Percentiles rank a stretch among this genome's conserved stretches.
Evolutionary conservation across 1,140 invertebrate genomes (phyloP).

Genomic region (Phocides pigmalion): DNA sequence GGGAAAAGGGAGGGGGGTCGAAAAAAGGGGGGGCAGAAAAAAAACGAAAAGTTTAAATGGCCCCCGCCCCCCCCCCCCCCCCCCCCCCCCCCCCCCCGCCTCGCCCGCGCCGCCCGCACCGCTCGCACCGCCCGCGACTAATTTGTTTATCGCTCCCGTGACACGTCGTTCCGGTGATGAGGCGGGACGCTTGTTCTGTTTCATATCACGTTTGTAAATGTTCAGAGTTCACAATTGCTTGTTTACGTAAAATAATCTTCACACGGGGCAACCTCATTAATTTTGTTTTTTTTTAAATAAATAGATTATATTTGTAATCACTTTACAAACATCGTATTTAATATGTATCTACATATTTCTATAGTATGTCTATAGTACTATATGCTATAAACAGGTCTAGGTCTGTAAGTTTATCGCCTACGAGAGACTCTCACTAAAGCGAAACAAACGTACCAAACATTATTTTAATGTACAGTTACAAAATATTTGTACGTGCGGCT

Average conservation of each 20-base stretch:
- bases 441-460: constrained; percentile 6
- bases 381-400: too few relatives aligned
- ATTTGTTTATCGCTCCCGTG: constrained; percentile 7
- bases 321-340: too few relatives aligned
- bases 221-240: neutral
- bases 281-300: too few relatives aligned
- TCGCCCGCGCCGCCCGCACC: neutral
- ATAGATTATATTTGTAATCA: too few relatives aligned
- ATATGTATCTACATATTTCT: neutral
- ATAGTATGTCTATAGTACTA: too few relatives aligned
- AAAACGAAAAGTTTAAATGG: too few relatives aligned
- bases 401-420: neutral
- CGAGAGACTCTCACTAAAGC: neutral
- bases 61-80: too few relatives aligned
- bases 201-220: constrained; percentile 5
- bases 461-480: constrained; percentile 9
- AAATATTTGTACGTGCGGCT: constrained; percentile 13
- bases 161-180: neutral
- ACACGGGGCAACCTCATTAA: too few relatives aligned
- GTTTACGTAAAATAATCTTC: too few relatives aligned
- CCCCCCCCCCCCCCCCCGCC: neutral
- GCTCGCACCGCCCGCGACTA: neutral
- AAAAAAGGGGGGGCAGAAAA: too few relatives aligned
- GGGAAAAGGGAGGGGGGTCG: too few relatives aligned
- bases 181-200: neutral